A percentile compares a stretch with the other conserved stretches of the same genome.
These are phyloP conservation scores for Epinotia brunnichana DNA, from an alignment of 2,888 invertebrate genomes.

Conservation along the genomic window DNA sequence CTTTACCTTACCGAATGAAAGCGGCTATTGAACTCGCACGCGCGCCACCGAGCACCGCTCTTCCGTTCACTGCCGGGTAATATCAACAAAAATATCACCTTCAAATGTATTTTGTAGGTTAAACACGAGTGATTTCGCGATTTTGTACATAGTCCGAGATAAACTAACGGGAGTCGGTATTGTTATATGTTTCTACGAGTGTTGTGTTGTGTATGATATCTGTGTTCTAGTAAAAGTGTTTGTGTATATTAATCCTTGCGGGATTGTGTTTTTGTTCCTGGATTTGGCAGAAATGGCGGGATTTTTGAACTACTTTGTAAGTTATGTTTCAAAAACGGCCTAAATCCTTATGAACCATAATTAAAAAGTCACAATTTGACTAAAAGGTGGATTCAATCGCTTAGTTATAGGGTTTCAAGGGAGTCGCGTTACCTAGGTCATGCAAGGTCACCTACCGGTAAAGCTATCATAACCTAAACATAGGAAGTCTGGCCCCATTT, in stretches of 20 bases:
- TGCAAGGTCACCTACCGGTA: conserved; percentile 81
- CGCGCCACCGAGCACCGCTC: conserved; percentile 50
- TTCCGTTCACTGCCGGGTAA: conserved; percentile 61
- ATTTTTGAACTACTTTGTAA: conserved; percentile 56
- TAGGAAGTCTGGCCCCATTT: conserved; percentile 71
- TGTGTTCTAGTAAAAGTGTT: conserved; percentile 48
- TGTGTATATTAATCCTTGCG: conserved; percentile 51
- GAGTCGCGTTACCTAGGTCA: conserved; percentile 68
- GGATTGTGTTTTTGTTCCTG: conserved; percentile 47
- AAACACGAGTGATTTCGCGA: conserved; percentile 80
- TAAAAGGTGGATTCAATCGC: not conserved
- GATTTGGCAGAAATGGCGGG: conserved; percentile 63
- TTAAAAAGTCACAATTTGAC: not conserved
- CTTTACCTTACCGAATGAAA: conserved; percentile 70
- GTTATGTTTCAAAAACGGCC: conserved; percentile 42
- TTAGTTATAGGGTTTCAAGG: conserved; percentile 37
- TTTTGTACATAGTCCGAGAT: conserved; percentile 73
- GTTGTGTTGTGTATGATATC: conserved; percentile 56
- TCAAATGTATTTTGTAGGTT: conserved; percentile 83
- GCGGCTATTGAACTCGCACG: conserved; percentile 46
- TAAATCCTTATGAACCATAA: not conserved
- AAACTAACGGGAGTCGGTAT: conserved; percentile 58
- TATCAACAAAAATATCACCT: conserved; percentile 84
- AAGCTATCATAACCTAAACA: conserved; percentile 74
- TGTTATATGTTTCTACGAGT: conserved; percentile 53